Evolutionary conservation across 1,140 invertebrate species (phyloP).

Genomic region (Drepana arcuata): DNA sequence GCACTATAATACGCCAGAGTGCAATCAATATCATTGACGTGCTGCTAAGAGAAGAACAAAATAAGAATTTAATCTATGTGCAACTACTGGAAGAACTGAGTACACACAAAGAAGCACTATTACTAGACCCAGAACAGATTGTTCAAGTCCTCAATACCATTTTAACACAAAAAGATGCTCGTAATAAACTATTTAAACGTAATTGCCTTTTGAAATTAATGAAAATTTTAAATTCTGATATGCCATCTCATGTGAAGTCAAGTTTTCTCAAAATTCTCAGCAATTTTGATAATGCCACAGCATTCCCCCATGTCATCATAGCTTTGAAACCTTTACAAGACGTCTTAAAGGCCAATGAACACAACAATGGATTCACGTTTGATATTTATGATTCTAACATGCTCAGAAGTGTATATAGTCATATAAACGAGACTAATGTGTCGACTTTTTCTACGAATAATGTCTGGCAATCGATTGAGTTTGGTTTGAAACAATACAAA

Average conservation of each 20-base stretch:
- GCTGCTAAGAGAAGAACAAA: conserved; percentile 27
- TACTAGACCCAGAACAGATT: conserved; percentile 76
- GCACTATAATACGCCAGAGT: conserved; percentile 51
- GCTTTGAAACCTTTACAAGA: conserved; percentile 34
- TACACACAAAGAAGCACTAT: conserved; percentile 70
- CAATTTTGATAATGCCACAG: conserved; percentile 31
- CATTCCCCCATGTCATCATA: conserved; percentile 32
- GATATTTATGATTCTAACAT: conserved; percentile 61
- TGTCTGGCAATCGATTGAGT: conserved; percentile 61
- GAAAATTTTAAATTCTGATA: conserved; percentile 29
- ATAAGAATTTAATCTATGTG: conserved; percentile 38
- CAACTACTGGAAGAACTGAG: conserved; percentile 40
- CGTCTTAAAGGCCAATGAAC: conserved; percentile 22
- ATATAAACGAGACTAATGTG: conserved; percentile 52
- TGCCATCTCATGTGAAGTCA: conserved; percentile 44
- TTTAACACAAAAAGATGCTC: conserved; percentile 26
- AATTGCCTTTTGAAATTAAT: conserved; percentile 45
- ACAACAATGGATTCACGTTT: conserved; percentile 34
- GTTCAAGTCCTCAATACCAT: conserved; percentile 56
- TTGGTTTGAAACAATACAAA: conserved; percentile 52
- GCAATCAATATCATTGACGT: conserved; percentile 46
- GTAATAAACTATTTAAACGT: conserved; percentile 43
- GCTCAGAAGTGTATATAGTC: conserved; percentile 51
- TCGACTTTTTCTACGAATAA: conserved; percentile 37
- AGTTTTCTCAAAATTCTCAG: conserved; percentile 37